Evolutionary conservation across 2,113 vertebrate genomes (phyloP).

Genomic region (Notarius quadriscutis): DNA sequence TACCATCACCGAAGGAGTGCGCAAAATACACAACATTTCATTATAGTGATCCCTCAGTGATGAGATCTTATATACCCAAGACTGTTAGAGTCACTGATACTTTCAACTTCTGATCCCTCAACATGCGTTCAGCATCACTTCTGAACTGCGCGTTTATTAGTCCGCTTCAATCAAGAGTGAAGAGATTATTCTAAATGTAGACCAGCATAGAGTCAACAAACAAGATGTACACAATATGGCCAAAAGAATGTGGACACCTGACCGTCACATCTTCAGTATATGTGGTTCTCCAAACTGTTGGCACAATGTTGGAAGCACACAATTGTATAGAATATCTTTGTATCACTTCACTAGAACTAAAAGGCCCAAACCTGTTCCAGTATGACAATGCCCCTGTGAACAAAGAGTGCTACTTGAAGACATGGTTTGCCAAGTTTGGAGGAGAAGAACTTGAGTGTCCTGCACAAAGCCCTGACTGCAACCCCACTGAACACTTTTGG

Average conservation of each 20-base stretch:
- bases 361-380: too few relatives aligned
- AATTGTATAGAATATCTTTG: neutral
- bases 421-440: too few relatives aligned
- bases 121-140: neutral
- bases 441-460: too few relatives aligned
- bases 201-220: neutral
- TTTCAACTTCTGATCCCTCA: constrained; percentile 67
- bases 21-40: neutral
- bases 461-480: too few relatives aligned
- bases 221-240: neutral
- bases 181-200: neutral
- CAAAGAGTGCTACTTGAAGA: too few relatives aligned
- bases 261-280: neutral
- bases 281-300: neutral
- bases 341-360: neutral
- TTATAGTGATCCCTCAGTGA: neutral
- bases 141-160: neutral
- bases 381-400: too few relatives aligned
- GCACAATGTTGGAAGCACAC: neutral
- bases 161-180: neutral
- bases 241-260: neutral
- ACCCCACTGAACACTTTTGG: too few relatives aligned
- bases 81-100: constrained; percentile 67
- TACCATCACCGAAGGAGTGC: neutral
- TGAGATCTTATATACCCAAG: neutral